A percentile compares a stretch with the other conserved stretches of the same genome.
These are phyloP conservation scores for Himantopus leucocephalus DNA, from an alignment of 2,113 vertebrate genomes.

Conservation along the genomic window DNA sequence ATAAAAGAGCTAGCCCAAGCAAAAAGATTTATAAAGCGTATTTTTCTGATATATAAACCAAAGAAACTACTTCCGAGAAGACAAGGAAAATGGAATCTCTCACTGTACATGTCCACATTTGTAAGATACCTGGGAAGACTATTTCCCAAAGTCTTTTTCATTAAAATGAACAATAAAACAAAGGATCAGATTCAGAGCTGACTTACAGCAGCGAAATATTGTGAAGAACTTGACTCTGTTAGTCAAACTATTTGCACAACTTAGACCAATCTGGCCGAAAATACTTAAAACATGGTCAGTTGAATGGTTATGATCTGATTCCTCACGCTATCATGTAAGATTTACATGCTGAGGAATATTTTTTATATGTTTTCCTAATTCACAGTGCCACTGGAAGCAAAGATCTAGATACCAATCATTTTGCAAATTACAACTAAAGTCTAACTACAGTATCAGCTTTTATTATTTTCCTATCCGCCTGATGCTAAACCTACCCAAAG, in stretches of 20 bases:
- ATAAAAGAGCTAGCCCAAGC: conserved; percentile 19
- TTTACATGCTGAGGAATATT: not conserved
- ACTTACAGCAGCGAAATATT: not conserved
- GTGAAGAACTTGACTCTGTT: not conserved
- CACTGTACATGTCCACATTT: not conserved
- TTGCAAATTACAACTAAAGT: conserved; percentile 69
- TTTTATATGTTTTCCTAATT: conserved; percentile 44
- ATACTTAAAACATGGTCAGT: not conserved
- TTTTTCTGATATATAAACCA: conserved; percentile 41
- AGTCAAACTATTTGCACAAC: not conserved
- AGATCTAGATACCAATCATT: conserved; percentile 59
- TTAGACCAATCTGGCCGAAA: not conserved
- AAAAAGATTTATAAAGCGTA: conserved; percentile 37
- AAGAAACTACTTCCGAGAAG: conserved; percentile 22
- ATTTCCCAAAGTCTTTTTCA: not conserved
- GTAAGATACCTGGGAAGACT: not conserved
- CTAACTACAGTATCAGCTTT: conserved; percentile 64
- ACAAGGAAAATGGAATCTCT: not conserved
- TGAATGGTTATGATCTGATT: not conserved
- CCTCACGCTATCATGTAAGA: not conserved
- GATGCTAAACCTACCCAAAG: conserved; percentile 71
- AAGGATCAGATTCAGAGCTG: not conserved
- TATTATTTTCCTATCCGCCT: conserved; percentile 68
- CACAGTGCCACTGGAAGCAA: conserved; percentile 51
- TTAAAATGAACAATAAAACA: conserved; percentile 43